These are phyloP conservation scores for Aspiorhynchus laticeps DNA, from an alignment of 2,113 vertebrate genomes.

Conservation along the genomic window DNA sequence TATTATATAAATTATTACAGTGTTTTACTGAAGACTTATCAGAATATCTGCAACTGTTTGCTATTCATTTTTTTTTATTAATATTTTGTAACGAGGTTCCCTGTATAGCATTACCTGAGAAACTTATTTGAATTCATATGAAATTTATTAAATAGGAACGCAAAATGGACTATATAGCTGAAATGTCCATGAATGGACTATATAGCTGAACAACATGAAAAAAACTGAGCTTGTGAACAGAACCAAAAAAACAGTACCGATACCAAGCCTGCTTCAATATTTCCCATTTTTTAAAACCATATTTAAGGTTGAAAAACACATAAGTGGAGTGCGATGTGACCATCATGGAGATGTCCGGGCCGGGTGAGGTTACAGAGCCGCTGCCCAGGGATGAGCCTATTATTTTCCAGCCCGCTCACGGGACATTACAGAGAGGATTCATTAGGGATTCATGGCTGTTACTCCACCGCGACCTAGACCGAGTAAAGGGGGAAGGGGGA, in stretches of 20 bases:
- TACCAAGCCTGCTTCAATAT: neutral
- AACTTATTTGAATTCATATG: neutral
- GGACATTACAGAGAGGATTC: slow-evolving; percentile 68
- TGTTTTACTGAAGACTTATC: neutral
- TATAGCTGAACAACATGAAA: neutral
- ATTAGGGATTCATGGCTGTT: slow-evolving; percentile 70
- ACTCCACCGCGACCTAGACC: slow-evolving; percentile 62
- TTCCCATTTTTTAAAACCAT: neutral
- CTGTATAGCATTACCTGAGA: neutral
- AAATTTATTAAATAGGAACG: neutral
- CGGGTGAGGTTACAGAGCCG: slow-evolving; percentile 53
- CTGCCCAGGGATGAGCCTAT: slow-evolving; percentile 66
- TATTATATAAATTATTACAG: neutral
- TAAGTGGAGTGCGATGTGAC: slow-evolving; percentile 47
- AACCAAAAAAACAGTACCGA: neutral
- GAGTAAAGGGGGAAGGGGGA: slow-evolving; percentile 60
- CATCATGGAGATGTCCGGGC: slow-evolving; percentile 58
- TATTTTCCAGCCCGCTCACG: slow-evolving; percentile 64
- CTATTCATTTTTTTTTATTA: neutral
- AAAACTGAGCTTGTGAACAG: neutral
- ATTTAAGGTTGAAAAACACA: neutral
- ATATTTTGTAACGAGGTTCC: neutral
- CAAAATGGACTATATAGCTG: neutral
- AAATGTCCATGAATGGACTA: too few relatives aligned
- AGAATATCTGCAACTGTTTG: neutral